Base-by-base conservation (phyloP, 2,888 invertebrate species). In the Cybosia mesomella region DNA sequence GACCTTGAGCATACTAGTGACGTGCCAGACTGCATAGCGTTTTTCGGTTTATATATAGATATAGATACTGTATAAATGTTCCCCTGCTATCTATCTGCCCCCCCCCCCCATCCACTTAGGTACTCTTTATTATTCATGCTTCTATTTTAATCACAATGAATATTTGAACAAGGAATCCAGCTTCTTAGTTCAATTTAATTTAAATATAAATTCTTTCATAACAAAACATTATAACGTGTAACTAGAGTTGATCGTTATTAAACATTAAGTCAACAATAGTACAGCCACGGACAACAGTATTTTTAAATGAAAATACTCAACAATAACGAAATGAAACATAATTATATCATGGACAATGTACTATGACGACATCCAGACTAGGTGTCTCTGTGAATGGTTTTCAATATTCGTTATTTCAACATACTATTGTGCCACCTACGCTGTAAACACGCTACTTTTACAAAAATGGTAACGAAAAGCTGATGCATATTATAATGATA, bases 351-450 rank as follows among this genome's bases (percentile, higher is more conserved):
- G 55, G 65, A 76, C 79, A 73, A 72, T 77, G 54, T 60, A 39
- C 10, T 58, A 54, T 74, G 72, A 67, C 77, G 63, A 65, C 77
- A 76, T 55, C 71, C 64, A 64, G 66, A 32, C 58, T 65, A 74
- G 58, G 70, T 67, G 64, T 59, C 58, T 54, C 58, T 68, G 36
- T 71, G 71, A 74, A 79, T 77, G 69, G 39, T 80, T 76, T 77
- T 74, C 67, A 72, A 76, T 76, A 73, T 49, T 65, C 57, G 68
- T 32, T 60, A 66, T 76, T 76, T 79, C 79, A 69, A 74, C 75
- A 74, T 58, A 68, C 69, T 53, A 72, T 77, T 80, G 70, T 53
- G 9, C 32, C 28, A 28, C 2, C 28, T 4, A 49, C 28, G 2
- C 7, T 49, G 32, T 32, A 49, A 24, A 58, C 57, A 32, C 34